phyloP scores from a whole-genome alignment of 64 coral and sea anemone genomes.

The Pocillopora verrucosa region DNA sequence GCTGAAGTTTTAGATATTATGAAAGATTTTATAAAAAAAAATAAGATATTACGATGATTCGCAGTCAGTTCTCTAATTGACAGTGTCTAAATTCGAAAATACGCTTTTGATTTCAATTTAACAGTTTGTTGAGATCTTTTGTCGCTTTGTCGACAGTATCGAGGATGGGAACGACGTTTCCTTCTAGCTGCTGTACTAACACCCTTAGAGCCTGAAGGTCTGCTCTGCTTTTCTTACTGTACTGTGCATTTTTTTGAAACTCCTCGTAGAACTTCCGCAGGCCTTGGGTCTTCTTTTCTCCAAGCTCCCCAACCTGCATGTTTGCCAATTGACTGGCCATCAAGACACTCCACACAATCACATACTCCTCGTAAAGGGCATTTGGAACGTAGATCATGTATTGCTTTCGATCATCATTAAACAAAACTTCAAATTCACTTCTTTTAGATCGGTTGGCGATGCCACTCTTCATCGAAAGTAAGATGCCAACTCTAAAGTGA shows the following conservation, averaged over 20 bases:
- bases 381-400: constrained; percentile 50
- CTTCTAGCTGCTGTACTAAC: background rate
- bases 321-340: background rate
- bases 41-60: too few relatives aligned
- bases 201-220: background rate
- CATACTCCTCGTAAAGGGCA: background rate
- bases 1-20: too few relatives aligned
- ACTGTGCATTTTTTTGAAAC: background rate
- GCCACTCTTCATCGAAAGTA: constrained; percentile 25
- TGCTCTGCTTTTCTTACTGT: background rate
- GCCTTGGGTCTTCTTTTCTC: background rate
- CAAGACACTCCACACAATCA: constrained; percentile 46
- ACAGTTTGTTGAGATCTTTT: background rate
- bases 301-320: background rate
- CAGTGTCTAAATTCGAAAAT: too few relatives aligned
- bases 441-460: constrained; percentile 12
- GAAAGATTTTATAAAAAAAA: too few relatives aligned
- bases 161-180: constrained; percentile 1
- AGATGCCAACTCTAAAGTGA: constrained; percentile 29
- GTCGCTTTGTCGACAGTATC: background rate
- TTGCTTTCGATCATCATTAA: background rate
- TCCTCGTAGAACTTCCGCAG: background rate
- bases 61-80: too few relatives aligned
- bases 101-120: background rate
- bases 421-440: constrained; percentile 30